Base-by-base conservation (phyloP, 2,888 invertebrate species). In the Latrodectus hesperus region DNA sequence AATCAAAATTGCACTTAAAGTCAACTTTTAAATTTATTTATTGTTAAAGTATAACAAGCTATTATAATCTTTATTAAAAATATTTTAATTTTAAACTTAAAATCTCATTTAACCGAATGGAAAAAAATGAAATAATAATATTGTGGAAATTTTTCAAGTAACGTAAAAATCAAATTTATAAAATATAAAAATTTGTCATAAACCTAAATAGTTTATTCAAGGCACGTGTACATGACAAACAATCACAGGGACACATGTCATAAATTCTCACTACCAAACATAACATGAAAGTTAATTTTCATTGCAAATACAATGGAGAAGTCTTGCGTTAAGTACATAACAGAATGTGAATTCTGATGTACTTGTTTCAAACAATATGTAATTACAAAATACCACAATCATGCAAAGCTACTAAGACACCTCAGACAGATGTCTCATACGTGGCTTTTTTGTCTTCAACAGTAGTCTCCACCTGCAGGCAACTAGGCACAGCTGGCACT, bases 351-450 rank as follows among this genome's bases (percentile, higher is more conserved):
- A 71, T 17, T n/a, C 26, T 10, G 26, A 67, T 3, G 16, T 5
- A 67, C 17, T 26, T 67, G 11, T 12, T 70, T 49, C 70, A 70
- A 70, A 70, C 49, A 22, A 16, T 70, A 70, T 70, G 26, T 11
- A 67, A 11, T 11, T 67, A 67, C 17, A 16, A 70, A 70, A 22
- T 38, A 26, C n/a, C 60, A 60, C 60, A 60, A 14, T 6, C 11
- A 60, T 68, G 26, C 22, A 73, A 53, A 73, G 22, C 53, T 12
- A 4, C 14, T 17, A 17, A 73, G 52, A 70, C 52, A 6, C 60
- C 52, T 22, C 70, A 87, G 22, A 87, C 86, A n/a, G 86, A 81
- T 26, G 86, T 87, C 17, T 87, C 86, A 60, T 87, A 87, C 14
- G 86, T 87, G 26, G 76, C 65, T 73, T 76, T 78, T 72, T 72